These are phyloP conservation scores for Ormyrus rosae DNA, from an alignment of 2,888 invertebrate species.

Conservation along the genomic window DNA sequence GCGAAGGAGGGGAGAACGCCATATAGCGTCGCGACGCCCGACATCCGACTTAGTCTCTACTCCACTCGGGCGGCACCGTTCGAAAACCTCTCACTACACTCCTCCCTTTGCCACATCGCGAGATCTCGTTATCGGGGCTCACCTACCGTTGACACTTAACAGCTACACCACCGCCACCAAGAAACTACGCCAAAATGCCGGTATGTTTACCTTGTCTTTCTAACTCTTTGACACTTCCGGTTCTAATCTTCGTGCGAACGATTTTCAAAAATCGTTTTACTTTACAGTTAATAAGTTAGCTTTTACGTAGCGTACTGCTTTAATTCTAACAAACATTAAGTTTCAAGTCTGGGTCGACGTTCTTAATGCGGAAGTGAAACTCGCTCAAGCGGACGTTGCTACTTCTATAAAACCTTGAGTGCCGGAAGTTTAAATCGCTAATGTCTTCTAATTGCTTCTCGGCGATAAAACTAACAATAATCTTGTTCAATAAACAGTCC, in stretches of 20 bases:
- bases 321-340: conserved; percentile 7
- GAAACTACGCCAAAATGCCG: conserved; percentile 68
- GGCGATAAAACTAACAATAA: no score
- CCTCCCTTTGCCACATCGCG: neutral
- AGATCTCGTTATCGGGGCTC: conserved; percentile 40
- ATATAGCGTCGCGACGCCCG: conserved; percentile 78
- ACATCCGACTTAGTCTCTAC: conserved; percentile 71
- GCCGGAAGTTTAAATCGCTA: conserved; percentile 33
- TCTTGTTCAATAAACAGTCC: no score
- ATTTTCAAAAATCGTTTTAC: no score
- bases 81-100: conserved; percentile 61
- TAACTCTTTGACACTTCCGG: no score
- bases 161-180: conserved; percentile 42
- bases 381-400: neutral
- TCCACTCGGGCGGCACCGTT: conserved; percentile 67
- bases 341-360: conserved; percentile 15
- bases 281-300: no score
- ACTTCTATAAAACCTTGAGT: conserved; percentile 33
- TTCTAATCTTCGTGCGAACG: neutral
- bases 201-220: conserved; percentile 64
- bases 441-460: no score
- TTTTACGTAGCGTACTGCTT: no score
- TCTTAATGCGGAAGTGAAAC: conserved; percentile 15
- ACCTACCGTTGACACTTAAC: conserved; percentile 54
- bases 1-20: conserved; percentile 74